Evolutionary conservation across 35 echinoderm and acorn worm species (phyloP).

Genomic region (Heliocidaris erythrogramma): DNA sequence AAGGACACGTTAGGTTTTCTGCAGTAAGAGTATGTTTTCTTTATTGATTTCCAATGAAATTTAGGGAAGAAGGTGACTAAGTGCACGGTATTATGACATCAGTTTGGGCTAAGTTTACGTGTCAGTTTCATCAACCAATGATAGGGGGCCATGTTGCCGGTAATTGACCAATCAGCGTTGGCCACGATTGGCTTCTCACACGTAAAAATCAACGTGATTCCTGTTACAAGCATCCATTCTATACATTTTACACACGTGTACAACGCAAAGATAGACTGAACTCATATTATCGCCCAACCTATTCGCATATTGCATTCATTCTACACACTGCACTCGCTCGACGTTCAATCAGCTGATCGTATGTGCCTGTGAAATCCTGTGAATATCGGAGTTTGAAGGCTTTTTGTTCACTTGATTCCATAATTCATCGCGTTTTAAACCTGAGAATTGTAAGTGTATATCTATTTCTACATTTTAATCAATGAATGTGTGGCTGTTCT

Average conservation of each 20-base stretch:
- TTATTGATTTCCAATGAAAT: not conserved
- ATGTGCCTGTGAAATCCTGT: not conserved
- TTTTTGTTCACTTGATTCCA: not conserved
- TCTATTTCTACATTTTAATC: not conserved
- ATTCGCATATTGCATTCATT: not conserved
- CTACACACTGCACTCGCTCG: not conserved
- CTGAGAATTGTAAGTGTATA: not conserved
- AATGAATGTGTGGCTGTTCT: not conserved
- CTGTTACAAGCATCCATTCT: conserved; percentile 24
- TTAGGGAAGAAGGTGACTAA: not conserved
- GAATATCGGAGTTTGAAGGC: not conserved
- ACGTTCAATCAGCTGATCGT: conserved; percentile 14
- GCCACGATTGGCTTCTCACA: conserved; percentile 63
- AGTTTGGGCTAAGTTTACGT: conserved; percentile 54
- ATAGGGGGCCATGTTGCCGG: conserved; percentile 62
- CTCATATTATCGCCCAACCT: not conserved
- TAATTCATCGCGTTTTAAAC: not conserved
- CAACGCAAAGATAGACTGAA: not conserved
- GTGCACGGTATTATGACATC: not conserved
- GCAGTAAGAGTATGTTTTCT: not conserved
- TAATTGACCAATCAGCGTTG: conserved; percentile 73
- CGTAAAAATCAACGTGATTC: conserved; percentile 58
- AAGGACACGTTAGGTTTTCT: not conserved
- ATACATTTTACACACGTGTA: conserved; percentile 23
- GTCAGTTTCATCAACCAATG: conserved; percentile 73